Evolutionary conservation across 2,888 invertebrate species (phyloP).

Genomic region (Pasiphila rectangulata): DNA sequence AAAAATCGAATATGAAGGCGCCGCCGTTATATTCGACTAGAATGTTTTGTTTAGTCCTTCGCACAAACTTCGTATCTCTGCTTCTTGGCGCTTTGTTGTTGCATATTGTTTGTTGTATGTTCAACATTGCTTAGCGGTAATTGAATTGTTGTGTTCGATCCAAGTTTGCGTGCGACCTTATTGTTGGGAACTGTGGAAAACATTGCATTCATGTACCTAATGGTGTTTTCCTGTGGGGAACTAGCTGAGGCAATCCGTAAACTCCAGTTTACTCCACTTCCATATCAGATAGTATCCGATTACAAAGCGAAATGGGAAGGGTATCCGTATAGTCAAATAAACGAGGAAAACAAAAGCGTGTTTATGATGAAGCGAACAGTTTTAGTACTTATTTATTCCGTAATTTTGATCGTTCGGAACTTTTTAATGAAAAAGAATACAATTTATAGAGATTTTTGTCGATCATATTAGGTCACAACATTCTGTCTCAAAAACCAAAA

Average conservation of each 20-base stretch:
- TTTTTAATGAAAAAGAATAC: too few species aligned
- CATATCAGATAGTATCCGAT: neutral
- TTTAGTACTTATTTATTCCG: too few species aligned
- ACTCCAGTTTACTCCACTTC: neutral
- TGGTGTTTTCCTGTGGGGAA: conserved; percentile 1
- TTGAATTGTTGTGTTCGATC: conserved; percentile 27
- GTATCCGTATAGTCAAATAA: conserved; percentile 3
- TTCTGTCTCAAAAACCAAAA: too few species aligned
- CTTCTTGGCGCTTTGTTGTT: conserved; percentile 25
- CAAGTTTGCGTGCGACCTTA: conserved; percentile 22
- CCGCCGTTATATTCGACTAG: neutral
- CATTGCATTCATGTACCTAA: conserved; percentile 11
- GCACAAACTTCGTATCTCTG: conserved; percentile 18
- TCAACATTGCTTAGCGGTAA: conserved; percentile 23
- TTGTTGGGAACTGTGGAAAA: conserved; percentile 14
- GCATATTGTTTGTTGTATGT: conserved; percentile 19
- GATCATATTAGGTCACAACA: too few species aligned
- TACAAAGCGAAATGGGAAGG: conserved; percentile 1
- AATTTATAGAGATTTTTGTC: too few species aligned
- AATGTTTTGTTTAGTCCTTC: conserved; percentile 16
- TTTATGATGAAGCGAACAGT: too few species aligned
- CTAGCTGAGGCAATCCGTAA: neutral
- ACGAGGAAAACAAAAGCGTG: too few species aligned
- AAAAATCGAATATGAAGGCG: neutral
- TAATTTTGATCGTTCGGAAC: too few species aligned